Percentiles rank a stretch among this genome's conserved stretches.
Conservation (phyloP, 1,140 invertebrate genomes). For the Bombus cullumanus region DNA sequence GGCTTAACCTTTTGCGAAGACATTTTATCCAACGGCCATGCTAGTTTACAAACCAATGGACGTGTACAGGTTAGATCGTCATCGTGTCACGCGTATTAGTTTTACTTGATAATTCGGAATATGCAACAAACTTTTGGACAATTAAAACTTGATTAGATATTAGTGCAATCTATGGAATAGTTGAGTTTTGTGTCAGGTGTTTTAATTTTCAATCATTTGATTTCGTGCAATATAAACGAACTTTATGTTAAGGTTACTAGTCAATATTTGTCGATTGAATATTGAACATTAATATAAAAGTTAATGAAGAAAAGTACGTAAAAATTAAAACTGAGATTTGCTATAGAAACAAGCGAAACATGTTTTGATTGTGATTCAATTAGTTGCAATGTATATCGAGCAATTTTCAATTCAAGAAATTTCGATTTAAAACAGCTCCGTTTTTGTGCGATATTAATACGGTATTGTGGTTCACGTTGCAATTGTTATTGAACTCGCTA, state of each 20-base stretch:
- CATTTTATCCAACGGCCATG: constrained; percentile 60
- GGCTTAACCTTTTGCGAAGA: constrained; percentile 36
- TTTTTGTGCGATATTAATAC: not conserved
- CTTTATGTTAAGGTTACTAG: not conserved
- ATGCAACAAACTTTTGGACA: not conserved
- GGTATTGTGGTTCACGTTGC: not conserved
- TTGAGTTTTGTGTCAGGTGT: not conserved
- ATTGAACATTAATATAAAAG: not conserved
- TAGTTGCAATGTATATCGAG: not conserved
- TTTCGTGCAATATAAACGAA: not conserved
- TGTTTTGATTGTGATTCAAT: not conserved
- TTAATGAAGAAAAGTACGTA: not conserved
- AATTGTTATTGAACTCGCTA: too few relatives aligned
- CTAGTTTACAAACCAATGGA: constrained; percentile 57
- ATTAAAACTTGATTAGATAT: not conserved
- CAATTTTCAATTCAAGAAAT: constrained; percentile 11
- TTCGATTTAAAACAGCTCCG: not conserved
- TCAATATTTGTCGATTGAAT: not conserved
- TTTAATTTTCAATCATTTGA: not conserved
- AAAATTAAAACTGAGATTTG: not conserved
- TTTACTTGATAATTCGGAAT: not conserved
- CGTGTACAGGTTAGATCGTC: constrained; percentile 56
- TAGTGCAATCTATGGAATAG: not conserved
- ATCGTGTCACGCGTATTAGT: constrained; percentile 16
- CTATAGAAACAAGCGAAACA: not conserved